Evolutionary conservation across 2,797 vertebrate species (phyloP), one percentile per base, ranked within the genome.

Genomic region (Botia almorhae): DNA sequence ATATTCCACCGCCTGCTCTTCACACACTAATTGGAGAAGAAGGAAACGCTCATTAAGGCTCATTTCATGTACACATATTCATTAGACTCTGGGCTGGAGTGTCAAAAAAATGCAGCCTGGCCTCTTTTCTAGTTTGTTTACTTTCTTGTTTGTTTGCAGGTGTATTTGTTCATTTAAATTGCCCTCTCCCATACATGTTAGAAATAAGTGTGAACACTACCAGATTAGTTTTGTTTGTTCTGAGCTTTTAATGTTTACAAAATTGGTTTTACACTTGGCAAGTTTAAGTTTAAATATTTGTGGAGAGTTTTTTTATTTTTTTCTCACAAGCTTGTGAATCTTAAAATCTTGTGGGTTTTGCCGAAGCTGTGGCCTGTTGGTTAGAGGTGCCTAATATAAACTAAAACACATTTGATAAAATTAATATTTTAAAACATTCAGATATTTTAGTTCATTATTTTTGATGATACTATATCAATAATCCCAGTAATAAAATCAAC

Each of bases 21-120:
- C 69, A 78, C 61, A 84, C 23, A 80, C 80, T 88, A 87, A 87
- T 84, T 88, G 84, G 86, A 79, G 74, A 77, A 85, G 75, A 81
- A 77, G 69, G 58, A 85, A 85, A 36, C 58, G 19, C 84, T 89
- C 82, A 86, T 89, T 88, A 86, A 69, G 76, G 69, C 74, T 87
- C 67, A 87, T 88, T 88, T 87, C 72, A 84, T 83, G 81, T 85
- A 65, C 69, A 83, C 82, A 88, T 88, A 89, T 84, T 88, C 82
- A 87, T 88, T 81, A 88, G 83, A 65, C 39, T 21, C 70, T 11
- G n/a, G 69, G 78, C 67, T 82, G 73, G 80, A 76, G 82, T 84
- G 81, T 83, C 81, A 87, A 58, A 63, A 74, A 73, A 79, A 64
- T 56, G 68, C 81, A 81, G 61, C 73, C 64, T 83, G 77, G 69